Percentiles rank a stretch among this genome's conserved stretches.
These are phyloP conservation scores for Bicyclus anynana DNA, from an alignment of 1,140 invertebrate species.

Conservation along the genomic window DNA sequence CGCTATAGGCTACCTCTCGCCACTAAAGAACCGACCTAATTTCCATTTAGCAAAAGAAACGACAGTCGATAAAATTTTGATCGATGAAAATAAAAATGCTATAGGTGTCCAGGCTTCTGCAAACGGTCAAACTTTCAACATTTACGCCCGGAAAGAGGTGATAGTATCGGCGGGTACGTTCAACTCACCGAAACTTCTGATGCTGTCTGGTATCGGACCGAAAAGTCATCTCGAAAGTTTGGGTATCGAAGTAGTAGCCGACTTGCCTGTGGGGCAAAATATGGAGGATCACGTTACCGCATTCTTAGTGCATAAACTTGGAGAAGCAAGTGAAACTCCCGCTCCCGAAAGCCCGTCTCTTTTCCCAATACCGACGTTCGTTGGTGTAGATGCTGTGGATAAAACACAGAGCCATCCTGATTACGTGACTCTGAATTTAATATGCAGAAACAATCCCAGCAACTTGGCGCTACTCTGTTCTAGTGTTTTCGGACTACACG, in stretches of 20 bases:
- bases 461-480: constrained; percentile 8
- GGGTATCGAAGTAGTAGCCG: constrained; percentile 78
- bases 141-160: constrained; percentile 76
- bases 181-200: constrained; percentile 80
- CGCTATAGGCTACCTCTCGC: constrained; percentile 76
- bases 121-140: constrained; percentile 71
- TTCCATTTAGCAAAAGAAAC: constrained; percentile 50
- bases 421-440: constrained; percentile 9
- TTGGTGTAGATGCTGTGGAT: neutral
- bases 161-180: constrained; percentile 82
- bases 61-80: constrained; percentile 74
- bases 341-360: neutral
- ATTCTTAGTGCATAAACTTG: neutral
- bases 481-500: neutral
- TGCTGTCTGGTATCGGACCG: constrained; percentile 84
- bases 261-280: constrained; percentile 85
- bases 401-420: neutral
- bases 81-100: constrained; percentile 78
- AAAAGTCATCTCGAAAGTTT: constrained; percentile 76
- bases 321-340: neutral
- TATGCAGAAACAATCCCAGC: constrained; percentile 5
- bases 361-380: neutral
- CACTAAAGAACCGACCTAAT: constrained; percentile 74
- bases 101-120: constrained; percentile 61
- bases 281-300: constrained; percentile 79